Base-by-base conservation (phyloP, 1,140 invertebrate genomes). In the Drosophila quadrilineata region DNA sequence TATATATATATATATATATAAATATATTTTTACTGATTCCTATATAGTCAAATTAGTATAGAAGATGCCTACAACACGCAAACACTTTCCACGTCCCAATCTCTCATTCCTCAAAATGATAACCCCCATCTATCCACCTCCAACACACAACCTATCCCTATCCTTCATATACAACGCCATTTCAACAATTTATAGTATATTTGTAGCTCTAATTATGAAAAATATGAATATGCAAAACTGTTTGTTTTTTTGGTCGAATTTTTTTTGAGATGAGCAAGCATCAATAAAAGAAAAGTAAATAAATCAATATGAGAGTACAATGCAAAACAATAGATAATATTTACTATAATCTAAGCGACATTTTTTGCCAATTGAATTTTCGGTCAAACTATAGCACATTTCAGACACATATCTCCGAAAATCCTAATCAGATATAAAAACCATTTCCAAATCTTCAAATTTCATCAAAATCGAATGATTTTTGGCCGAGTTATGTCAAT, bases 241-340 rank as follows among this genome's bases (percentile, higher is more conserved):
- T 70, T 77, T 77, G 64, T 65, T 79, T 77, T 77, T 45, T 64
- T 59, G 71, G 36, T 62, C 70, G 33, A 52, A 29, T 64, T 63
- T 67, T 67, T 43, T 69, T 28, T 9, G 69, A 50, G 54, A 57
- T 53, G 67, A 69, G 43, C 48, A 59, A 59, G 24, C 10, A 36
- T 26, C 26, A 48, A 64, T 49, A 58, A 65, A 58, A 58, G 45
- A n/a, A n/a, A n/a, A n/a, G n/a, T n/a, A n/a, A n/a, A n/a, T 58
- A 43, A 57, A 58, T 41, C 36, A 24, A 58, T 50, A 54, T 59
- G 69, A 72, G 69, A 72, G 59, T 69, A 72, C 70, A 72, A 72
- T 19, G 19, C 17, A 19, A 14, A 16, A 12, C 14, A 16, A 8
- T 19, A 9, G 3, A n/a, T 3, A 33, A 4, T 14, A 10, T 33